These are phyloP conservation scores for Loriculus beryllinus DNA, from an alignment of 2,797 vertebrate genomes.

Conservation along the genomic window DNA sequence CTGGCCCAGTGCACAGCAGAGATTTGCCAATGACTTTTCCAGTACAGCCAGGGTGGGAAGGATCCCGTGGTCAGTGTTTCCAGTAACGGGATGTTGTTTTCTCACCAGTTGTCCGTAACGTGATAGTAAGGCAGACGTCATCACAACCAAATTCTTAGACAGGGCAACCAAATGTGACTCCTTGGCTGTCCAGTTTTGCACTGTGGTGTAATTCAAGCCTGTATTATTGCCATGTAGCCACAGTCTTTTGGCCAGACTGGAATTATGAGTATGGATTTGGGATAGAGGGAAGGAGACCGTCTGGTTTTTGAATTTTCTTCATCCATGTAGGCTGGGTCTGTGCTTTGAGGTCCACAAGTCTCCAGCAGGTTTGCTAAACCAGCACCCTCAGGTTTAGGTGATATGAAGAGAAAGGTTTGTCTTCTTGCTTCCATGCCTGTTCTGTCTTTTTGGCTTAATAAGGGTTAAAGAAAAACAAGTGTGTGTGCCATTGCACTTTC, in stretches of 20 bases:
- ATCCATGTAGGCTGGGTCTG: background rate
- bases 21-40: background rate
- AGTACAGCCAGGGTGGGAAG: background rate
- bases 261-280: background rate
- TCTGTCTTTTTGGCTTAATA: background rate
- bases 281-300: background rate
- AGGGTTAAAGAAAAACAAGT: rapidly evolving
- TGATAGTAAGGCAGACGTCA: background rate
- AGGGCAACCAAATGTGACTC: background rate
- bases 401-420: background rate
- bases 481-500: background rate
- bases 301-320: background rate
- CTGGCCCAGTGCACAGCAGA: background rate
- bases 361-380: background rate
- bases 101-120: background rate
- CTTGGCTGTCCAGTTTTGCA: background rate
- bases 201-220: background rate
- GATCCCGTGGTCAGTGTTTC: background rate
- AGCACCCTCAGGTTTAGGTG: background rate
- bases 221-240: background rate
- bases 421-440: background rate
- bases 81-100: background rate
- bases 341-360: background rate
- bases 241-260: background rate
- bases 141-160: background rate